Percentiles rank a stretch among this genome's conserved stretches.
phyloP scores from a whole-genome alignment of 2,888 invertebrate genomes.

The Tortrix viridana region DNA sequence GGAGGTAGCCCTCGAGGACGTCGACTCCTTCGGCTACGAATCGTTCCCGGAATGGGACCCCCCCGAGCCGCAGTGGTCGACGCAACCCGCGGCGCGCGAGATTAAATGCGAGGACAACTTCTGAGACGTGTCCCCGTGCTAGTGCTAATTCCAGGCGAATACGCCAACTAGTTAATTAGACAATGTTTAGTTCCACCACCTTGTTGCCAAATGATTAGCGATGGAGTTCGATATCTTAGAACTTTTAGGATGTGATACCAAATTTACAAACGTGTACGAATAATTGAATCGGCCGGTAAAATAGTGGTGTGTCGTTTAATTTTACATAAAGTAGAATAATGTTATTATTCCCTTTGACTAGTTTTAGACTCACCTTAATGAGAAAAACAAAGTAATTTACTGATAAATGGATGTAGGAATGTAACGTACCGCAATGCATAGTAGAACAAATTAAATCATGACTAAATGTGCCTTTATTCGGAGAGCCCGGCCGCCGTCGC shows the following conservation, averaged over 20 bases:
- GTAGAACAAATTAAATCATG: constrained; percentile 74
- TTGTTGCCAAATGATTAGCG: constrained; percentile 81
- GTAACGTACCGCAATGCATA: constrained; percentile 66
- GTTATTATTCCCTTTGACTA: constrained; percentile 61
- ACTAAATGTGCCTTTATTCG: constrained; percentile 83
- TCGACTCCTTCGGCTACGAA: constrained; percentile 72
- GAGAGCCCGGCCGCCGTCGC: constrained; percentile 71
- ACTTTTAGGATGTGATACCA: constrained; percentile 76
- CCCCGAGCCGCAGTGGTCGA: constrained; percentile 70
- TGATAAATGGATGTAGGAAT: constrained; percentile 59
- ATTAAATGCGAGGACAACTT: constrained; percentile 80
- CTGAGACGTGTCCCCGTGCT: constrained; percentile 62
- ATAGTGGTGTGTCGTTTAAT: constrained; percentile 79
- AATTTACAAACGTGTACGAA: constrained; percentile 72
- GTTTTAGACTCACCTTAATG: constrained; percentile 72
- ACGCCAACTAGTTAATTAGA: constrained; percentile 77
- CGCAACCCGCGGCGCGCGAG: constrained; percentile 68
- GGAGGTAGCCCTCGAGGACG: constrained; percentile 75
- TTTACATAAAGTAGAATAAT: constrained; percentile 60
- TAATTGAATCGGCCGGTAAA: constrained; percentile 61
- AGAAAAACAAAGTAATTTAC: constrained; percentile 58
- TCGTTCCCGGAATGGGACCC: constrained; percentile 76
- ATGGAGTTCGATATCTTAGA: constrained; percentile 70
- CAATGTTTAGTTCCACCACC: constrained; percentile 80
- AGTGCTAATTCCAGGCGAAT: constrained; percentile 67